phyloP scores from a whole-genome alignment of 2,113 vertebrate species.

The Cyprinus carpio region DNA sequence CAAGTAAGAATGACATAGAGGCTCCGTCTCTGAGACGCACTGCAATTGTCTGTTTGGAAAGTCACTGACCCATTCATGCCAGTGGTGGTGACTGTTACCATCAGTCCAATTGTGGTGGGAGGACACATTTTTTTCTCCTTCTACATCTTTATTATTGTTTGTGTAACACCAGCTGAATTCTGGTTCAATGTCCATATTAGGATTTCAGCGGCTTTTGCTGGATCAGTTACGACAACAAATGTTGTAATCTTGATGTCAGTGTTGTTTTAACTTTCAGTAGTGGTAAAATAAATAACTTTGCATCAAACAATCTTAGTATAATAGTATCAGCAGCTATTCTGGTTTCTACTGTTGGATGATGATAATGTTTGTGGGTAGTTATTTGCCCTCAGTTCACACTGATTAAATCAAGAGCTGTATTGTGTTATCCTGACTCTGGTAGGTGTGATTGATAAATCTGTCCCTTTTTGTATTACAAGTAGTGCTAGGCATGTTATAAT shows the following conservation, averaged over 20 bases:
- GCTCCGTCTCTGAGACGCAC: conserved; percentile 41
- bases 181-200: background rate
- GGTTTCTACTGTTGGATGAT: background rate
- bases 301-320: background rate
- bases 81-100: conserved; percentile 45
- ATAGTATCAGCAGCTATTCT: background rate
- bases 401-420: background rate
- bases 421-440: background rate
- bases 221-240: conserved; percentile 19
- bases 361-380: background rate
- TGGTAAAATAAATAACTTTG: background rate
- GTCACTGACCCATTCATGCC: conserved; percentile 55
- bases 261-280: conserved; percentile 24
- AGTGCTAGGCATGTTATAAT: background rate
- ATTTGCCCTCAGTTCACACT: background rate
- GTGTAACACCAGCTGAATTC: background rate
- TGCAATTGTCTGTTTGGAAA: conserved; percentile 52
- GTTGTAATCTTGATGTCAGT: conserved; percentile 3
- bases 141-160: background rate
- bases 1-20: conserved; percentile 39
- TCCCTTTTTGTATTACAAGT: background rate
- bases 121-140: conserved; percentile 20
- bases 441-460: background rate
- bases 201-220: background rate
- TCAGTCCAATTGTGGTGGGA: conserved; percentile 36